Percentiles rank a stretch among this genome's conserved stretches.
phyloP scores from a whole-genome alignment of 2,113 vertebrate species.

The Elachura formosa region DNA sequence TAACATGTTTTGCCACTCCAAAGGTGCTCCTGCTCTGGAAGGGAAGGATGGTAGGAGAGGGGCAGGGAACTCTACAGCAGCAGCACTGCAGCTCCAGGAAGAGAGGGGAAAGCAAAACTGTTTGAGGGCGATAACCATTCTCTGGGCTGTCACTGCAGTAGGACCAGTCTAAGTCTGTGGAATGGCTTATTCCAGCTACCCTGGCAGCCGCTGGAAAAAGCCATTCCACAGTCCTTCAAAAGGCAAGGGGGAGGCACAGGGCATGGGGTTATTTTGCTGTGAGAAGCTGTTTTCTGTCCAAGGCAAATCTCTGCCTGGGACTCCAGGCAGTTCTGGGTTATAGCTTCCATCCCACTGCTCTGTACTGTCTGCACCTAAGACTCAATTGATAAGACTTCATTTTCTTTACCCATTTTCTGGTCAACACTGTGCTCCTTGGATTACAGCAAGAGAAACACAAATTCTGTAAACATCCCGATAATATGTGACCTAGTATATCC shows the following conservation, averaged over 20 bases:
- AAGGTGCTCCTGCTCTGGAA: neutral
- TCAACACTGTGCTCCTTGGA: neutral
- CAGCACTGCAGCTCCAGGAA: neutral
- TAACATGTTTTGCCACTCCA: neutral
- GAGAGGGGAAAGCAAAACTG: neutral
- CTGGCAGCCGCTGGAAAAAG: neutral
- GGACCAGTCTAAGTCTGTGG: no score
- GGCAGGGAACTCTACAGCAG: neutral
- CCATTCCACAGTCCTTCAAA: neutral
- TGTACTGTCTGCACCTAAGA: neutral
- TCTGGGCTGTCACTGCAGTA: neutral
- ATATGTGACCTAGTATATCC: neutral
- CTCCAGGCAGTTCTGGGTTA: neutral
- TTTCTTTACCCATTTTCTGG: neutral
- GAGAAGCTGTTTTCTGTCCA: neutral
- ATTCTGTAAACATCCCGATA: neutral
- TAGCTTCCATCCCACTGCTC: neutral
- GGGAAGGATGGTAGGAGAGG: neutral
- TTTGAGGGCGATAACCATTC: neutral
- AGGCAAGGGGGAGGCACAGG: neutral
- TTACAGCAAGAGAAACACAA: neutral
- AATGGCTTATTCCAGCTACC: no score
- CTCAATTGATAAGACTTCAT: neutral
- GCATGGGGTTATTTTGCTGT: fast-evolving
- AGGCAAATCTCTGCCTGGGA: neutral